Evolutionary conservation across 2,888 invertebrate species (phyloP).

Genomic region (Allophyes oxyacanthae): DNA sequence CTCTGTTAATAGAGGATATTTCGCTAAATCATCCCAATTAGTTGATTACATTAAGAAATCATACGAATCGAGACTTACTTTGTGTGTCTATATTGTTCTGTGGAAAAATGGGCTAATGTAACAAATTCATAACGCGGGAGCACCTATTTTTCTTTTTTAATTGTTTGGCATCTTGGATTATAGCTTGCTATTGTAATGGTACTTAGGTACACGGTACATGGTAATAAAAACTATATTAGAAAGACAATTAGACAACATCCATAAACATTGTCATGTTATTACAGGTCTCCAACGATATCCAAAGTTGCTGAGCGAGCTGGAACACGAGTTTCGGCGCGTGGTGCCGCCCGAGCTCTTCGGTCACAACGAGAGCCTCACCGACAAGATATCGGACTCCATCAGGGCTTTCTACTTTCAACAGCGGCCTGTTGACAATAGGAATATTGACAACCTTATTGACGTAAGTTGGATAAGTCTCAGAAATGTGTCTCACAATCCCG

Average conservation of each 20-base stretch:
- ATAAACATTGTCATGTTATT: constrained; percentile 8
- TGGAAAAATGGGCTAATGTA: too few species aligned
- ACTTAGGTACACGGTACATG: too few species aligned
- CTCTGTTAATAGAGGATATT: constrained; percentile 14
- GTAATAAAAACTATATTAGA: too few species aligned
- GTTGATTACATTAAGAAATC: too few species aligned
- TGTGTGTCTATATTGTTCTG: too few species aligned
- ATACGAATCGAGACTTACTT: too few species aligned
- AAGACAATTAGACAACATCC: too few species aligned
- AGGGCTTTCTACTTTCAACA: constrained; percentile 89
- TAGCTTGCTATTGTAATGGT: too few species aligned
- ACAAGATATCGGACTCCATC: constrained; percentile 83
- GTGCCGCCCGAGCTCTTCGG: constrained; percentile 87
- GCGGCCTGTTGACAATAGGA: constrained; percentile 86
- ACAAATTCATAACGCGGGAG: too few species aligned
- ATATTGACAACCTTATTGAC: constrained; percentile 89
- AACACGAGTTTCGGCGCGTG: constrained; percentile 89
- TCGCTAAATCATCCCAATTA: constrained; percentile 12
- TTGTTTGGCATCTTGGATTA: too few species aligned
- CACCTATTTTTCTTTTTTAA: too few species aligned
- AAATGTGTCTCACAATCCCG: not conserved
- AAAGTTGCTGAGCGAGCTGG: constrained; percentile 86
- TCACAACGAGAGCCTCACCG: constrained; percentile 67
- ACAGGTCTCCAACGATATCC: constrained; percentile 90
- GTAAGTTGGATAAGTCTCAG: constrained; percentile 65